A percentile compares a stretch with the other conserved stretches of the same genome.
Evolutionary conservation across 2,113 vertebrate genomes (phyloP).

Genomic region (Synchiropus splendidus): DNA sequence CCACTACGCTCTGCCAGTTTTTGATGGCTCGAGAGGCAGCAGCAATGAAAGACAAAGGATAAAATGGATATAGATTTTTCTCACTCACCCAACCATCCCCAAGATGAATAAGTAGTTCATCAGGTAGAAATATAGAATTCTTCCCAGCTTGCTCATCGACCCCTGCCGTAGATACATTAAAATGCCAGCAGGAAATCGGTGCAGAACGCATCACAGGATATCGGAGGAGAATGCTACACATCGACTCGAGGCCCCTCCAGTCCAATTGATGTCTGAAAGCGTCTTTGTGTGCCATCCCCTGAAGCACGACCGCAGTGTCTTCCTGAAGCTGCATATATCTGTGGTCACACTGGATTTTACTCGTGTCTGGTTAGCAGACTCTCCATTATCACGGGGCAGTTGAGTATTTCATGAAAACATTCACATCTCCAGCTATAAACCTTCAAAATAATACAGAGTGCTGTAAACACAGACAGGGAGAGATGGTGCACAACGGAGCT

Average conservation of each 20-base stretch:
- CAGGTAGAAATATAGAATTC: conserved; percentile 69
- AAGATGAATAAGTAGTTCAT: conserved; percentile 70
- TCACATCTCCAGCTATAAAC: too few species aligned
- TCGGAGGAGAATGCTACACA: conserved; percentile 37
- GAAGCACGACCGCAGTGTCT: too few species aligned
- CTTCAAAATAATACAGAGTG: too few species aligned
- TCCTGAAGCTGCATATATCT: too few species aligned
- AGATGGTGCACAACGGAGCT: too few species aligned
- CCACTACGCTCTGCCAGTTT: conserved; percentile 35
- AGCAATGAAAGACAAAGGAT: conserved; percentile 72
- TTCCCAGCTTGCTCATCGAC: conserved; percentile 61
- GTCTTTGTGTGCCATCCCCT: conserved; percentile 33
- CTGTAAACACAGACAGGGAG: too few species aligned
- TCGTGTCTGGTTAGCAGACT: too few species aligned
- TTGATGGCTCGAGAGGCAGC: conserved; percentile 52
- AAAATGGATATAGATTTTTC: conserved; percentile 68
- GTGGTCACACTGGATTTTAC: too few species aligned
- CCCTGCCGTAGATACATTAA: conserved; percentile 64
- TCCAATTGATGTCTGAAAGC: conserved; percentile 54
- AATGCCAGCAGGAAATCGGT: conserved; percentile 70
- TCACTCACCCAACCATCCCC: conserved; percentile 56
- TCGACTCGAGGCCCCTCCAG: conserved; percentile 31
- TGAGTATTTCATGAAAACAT: too few species aligned
- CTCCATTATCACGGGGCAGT: too few species aligned
- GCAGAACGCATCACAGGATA: conserved; percentile 37